Percentiles rank a stretch among this genome's conserved stretches.
These are phyloP conservation scores for Habropoda laboriosa DNA, from an alignment of 1,140 invertebrate species.

Conservation along the genomic window DNA sequence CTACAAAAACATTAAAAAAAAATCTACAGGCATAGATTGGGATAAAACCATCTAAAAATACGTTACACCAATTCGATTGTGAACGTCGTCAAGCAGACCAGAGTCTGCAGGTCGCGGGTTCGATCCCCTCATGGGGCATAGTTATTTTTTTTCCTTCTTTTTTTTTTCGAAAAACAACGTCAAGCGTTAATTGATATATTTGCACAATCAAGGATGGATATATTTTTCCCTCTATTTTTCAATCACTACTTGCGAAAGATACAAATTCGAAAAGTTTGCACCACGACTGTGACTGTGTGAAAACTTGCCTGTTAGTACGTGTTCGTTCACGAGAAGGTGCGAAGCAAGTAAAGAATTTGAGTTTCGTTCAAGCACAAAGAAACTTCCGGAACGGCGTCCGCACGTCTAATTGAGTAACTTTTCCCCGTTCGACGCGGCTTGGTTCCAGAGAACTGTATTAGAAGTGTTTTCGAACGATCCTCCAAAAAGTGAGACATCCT, in stretches of 20 bases:
- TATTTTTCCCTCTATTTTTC: slow-evolving; percentile 15
- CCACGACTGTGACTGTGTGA: slow-evolving; percentile 14
- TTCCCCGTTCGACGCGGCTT: slow-evolving; percentile 55
- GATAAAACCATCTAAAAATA: no score
- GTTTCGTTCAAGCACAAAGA: slow-evolving; percentile 47
- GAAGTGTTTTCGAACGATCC: slow-evolving; percentile 46
- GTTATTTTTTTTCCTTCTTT: slow-evolving; percentile 5
- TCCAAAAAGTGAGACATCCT: slow-evolving; percentile 26
- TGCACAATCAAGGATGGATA: not conserved
- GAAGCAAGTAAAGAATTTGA: slow-evolving; percentile 57
- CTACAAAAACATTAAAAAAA: no score
- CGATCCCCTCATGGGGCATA: slow-evolving; percentile 55
- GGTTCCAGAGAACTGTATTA: slow-evolving; percentile 51
- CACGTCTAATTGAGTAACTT: slow-evolving; percentile 66
- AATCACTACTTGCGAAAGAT: slow-evolving; percentile 28
- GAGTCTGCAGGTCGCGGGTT: slow-evolving; percentile 76
- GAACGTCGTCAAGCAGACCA: no score
- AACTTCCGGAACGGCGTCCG: slow-evolving; percentile 53
- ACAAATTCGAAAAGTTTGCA: slow-evolving; percentile 41
- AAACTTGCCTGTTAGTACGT: slow-evolving; percentile 49
- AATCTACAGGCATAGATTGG: no score
- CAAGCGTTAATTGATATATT: not conserved
- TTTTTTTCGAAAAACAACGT: not conserved
- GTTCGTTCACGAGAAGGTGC: slow-evolving; percentile 22
- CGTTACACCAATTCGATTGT: no score